Base-by-base conservation (phyloP, 2,888 invertebrate species). In the Drosophila borborema region DNA sequence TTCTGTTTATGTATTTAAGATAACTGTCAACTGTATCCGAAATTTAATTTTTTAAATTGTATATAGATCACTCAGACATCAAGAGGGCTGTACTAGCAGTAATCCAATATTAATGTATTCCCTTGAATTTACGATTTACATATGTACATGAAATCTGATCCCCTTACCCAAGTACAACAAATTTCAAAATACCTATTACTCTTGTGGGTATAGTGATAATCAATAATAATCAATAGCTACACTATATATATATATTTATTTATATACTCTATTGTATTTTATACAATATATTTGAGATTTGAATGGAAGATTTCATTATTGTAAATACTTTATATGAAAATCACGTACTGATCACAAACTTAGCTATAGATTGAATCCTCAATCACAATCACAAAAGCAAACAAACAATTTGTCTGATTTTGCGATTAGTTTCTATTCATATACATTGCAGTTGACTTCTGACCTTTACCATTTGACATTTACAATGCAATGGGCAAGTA, bases 71-170 rank as follows among this genome's bases (percentile, higher is more conserved):
- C 18, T 18, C 9, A 41, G 38, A 43, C 10, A 18, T 20, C 12
- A 20, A 20, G 2, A 45, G 20, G 18, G 4, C 20, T 10, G 10
- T 14, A 48, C 46, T 16, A 23, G 2, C 18, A n/a, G 40, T 34
- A 49, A 49, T 18, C 18, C 31, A 49, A 49, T 51, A 51, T 49
- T 31, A 48, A 48, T 51, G 18, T 34, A 18, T 80, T 49, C 43
- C 48, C 20, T 54, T 54, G 53, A 54, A 38, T 23, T 23, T 23
- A 9, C 34, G 20, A 23, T 23, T 38, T 54, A 20, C 20, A 23
- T 23, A n/a, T n/a, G n/a, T n/a, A 20, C 20, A 23, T 23, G 53
- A 38, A 54, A 54, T 38, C 23, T 38, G 34, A 54, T 38, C 36
- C 10, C 14, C 23, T 38, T 9, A 23, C 34, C 20, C 53, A 54